A percentile compares a stretch with the other conserved stretches of the same genome.
These are phyloP conservation scores for Mesopsocus fuscifrons DNA, from an alignment of 2,888 invertebrate genomes.

Conservation along the genomic window DNA sequence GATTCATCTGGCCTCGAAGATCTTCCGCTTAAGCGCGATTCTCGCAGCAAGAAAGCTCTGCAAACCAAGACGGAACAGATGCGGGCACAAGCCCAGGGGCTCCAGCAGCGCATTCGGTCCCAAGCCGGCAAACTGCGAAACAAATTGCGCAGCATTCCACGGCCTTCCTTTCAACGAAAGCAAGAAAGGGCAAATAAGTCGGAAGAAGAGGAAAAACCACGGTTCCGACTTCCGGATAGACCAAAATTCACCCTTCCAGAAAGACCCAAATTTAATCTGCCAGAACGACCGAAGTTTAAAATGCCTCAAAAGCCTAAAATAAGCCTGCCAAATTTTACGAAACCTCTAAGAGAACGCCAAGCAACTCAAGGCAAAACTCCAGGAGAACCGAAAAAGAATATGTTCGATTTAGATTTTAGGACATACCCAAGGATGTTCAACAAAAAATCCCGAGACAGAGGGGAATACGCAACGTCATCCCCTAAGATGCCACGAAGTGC, in stretches of 20 bases:
- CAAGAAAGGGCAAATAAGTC: not conserved
- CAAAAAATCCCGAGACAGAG: constrained; percentile 22
- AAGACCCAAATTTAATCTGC: constrained; percentile 28
- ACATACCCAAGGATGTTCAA: constrained; percentile 54
- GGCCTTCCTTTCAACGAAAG: constrained; percentile 26
- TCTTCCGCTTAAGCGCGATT: constrained; percentile 32
- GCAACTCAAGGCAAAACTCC: constrained; percentile 32
- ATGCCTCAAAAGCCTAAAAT: constrained; percentile 38
- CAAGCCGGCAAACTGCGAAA: constrained; percentile 55
- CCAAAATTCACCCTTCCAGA: constrained; percentile 29
- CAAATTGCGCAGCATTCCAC: constrained; percentile 41
- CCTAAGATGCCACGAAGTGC: constrained; percentile 35
- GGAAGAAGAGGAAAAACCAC: constrained; percentile 21
- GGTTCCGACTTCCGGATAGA: constrained; percentile 39
- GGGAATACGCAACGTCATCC: constrained; percentile 30
- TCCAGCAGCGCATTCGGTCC: constrained; percentile 43
- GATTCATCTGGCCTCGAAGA: constrained; percentile 46
- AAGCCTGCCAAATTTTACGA: constrained; percentile 27
- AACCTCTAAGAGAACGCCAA: constrained; percentile 23
- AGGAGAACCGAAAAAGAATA: constrained; percentile 32
- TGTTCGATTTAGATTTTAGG: constrained; percentile 51
- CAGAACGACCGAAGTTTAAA: constrained; percentile 30
- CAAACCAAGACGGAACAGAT: constrained; percentile 13
- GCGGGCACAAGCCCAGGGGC: constrained; percentile 17
- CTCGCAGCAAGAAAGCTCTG: constrained; percentile 24